Evolutionary conservation across 1,140 invertebrate species (phyloP), one percentile per base, ranked within the genome.

Genomic region (Zaprionus nigranus): DNA sequence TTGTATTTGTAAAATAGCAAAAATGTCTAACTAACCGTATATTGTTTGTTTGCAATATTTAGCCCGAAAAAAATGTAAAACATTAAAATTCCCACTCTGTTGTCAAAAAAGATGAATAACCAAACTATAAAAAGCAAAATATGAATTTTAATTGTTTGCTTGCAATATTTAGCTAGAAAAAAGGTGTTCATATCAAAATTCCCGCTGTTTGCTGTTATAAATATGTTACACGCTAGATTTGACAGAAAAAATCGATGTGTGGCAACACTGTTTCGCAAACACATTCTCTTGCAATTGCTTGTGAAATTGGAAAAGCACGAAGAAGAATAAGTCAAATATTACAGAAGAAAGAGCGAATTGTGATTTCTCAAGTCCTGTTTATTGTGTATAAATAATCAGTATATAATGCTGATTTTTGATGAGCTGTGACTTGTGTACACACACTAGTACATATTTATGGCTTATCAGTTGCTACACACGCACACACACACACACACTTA

Each of bases 381-480:
- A 46, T 46, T 36, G 30, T 60, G 38, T 56, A 54, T 80, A 61
- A 63, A 24, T 22, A 36, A 54, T 20, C 24, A 51, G 40, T 67
- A 36, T 74, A 40, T 46, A 59, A 63, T 51, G 40, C 40, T 64
- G 56, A 58, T 71, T 57, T 17, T 28, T 64, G 67, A 68, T 68
- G 11, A 51, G 46, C 46, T 78, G 38, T 20, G 36, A 58, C 61
- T 65, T 73, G 62, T 59, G 63, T 20, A 46, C 13, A 38, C 36
- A 38, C 5, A 15, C 36, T 15, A 13, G 3, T 15, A 15, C 36
- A 17, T 46, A 46, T 73, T 79, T 68, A 87, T 81, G 85, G 84
- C 84, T 88, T 88, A 88, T 88, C 84, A 88, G 74, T 28, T 61
- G 61, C 57, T 51, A 62, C 54, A 71, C 53, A 30, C 22, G 36